phyloP scores from a whole-genome alignment of 2,113 vertebrate species.

The Ceyx melanurus region DNA sequence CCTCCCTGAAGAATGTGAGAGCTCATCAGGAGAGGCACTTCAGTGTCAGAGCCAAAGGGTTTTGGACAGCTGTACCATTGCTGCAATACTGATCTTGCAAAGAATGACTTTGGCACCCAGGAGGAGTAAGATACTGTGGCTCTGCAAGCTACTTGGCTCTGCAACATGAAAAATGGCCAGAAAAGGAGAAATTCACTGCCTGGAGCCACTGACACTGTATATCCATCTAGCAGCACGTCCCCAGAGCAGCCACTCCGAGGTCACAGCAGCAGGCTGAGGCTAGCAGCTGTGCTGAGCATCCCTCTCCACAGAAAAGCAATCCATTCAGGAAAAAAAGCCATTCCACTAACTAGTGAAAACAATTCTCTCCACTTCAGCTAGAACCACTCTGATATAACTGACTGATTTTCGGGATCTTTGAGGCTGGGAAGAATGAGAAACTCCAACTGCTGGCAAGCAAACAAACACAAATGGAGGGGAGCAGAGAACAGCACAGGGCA shows the following conservation, averaged over 20 bases:
- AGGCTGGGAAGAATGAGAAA: background rate
- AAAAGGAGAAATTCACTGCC: background rate
- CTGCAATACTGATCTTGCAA: background rate
- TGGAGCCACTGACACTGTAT: background rate
- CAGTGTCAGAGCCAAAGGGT: background rate
- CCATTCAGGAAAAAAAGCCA: no score
- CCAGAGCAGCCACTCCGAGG: background rate
- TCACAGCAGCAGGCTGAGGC: background rate
- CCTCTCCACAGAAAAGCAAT: background rate
- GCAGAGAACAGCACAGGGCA: background rate
- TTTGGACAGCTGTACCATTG: background rate
- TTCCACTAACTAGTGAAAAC: background rate
- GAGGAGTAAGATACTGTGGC: background rate
- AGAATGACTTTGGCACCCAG: background rate
- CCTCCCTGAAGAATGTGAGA: background rate
- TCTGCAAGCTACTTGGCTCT: background rate
- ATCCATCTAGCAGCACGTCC: background rate
- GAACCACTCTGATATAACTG: background rate
- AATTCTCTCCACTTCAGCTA: background rate
- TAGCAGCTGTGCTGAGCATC: background rate
- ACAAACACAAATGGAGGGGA: background rate
- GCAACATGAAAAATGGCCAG: background rate
- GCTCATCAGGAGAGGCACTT: background rate
- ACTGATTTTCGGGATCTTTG: background rate
- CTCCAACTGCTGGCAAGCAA: background rate